Evolutionary conservation across 1,140 invertebrate species (phyloP).

Genomic region (Zaprionus inermis): DNA sequence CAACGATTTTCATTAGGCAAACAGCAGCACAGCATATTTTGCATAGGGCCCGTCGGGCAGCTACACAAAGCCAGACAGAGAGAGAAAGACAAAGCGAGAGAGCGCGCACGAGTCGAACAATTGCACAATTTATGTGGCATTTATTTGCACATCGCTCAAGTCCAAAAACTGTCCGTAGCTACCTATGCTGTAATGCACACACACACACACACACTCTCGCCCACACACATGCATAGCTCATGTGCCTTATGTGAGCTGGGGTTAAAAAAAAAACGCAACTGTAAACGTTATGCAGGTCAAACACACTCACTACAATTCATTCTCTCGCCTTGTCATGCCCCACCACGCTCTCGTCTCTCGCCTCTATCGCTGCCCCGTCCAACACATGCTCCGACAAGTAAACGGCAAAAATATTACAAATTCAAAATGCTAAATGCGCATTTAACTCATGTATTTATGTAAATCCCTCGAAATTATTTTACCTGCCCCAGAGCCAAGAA

Average conservation of each 20-base stretch:
- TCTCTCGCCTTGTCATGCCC: background rate
- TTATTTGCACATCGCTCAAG: constrained; percentile 72
- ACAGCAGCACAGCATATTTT: constrained; percentile 72
- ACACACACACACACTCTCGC: constrained; percentile 2
- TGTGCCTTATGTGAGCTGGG: constrained; percentile 24
- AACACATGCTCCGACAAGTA: constrained; percentile 61
- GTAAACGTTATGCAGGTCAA: constrained; percentile 37
- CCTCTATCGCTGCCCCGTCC: background rate
- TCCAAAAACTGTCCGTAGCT: constrained; percentile 27
- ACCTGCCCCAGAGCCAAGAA: constrained; percentile 23
- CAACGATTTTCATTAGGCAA: constrained; percentile 75
- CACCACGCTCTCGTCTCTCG: background rate
- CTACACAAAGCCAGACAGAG: background rate
- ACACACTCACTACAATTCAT: constrained; percentile 30
- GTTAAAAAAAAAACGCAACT: constrained; percentile 31
- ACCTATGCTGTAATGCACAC: constrained; percentile 22
- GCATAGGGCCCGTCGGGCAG: constrained; percentile 30
- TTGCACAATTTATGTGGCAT: constrained; percentile 81
- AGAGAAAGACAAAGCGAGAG: constrained; percentile 1
- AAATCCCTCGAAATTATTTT: constrained; percentile 81
- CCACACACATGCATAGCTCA: constrained; percentile 34
- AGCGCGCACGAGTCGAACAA: constrained; percentile 57
- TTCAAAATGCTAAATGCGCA: constrained; percentile 83
- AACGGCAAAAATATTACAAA: constrained; percentile 80
- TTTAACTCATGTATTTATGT: constrained; percentile 84